Conservation (phyloP, 2,113 vertebrate species). For the Podilymbus podiceps region DNA sequence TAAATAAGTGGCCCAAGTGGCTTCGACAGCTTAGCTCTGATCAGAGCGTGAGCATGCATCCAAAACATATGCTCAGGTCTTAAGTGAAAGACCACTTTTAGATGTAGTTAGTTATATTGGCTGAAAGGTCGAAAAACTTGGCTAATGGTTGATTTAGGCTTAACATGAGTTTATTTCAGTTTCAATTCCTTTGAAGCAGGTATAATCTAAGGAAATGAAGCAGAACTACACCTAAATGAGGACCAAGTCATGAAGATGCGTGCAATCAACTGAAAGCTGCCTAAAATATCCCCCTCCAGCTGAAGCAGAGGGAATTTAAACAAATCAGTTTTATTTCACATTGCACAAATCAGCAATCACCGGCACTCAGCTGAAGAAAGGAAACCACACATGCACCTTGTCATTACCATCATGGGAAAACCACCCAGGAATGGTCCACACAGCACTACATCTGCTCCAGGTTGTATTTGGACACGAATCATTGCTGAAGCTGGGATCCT, state of each 20-base stretch:
- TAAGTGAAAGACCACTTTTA: not conserved
- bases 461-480: not conserved
- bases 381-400: not conserved
- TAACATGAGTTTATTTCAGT: not conserved
- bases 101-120: not conserved
- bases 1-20: not conserved
- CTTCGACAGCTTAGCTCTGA: not conserved
- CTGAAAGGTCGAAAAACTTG: not conserved
- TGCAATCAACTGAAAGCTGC: not conserved
- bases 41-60: not conserved
- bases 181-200: not conserved
- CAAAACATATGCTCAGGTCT: not conserved
- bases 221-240: conserved; percentile 15
- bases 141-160: not conserved
- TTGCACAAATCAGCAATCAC: not conserved
- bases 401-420: not conserved
- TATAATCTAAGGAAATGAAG: conserved; percentile 47
- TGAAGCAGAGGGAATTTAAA: not conserved
- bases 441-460: not conserved
- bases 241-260: not conserved
- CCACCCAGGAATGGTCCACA: not conserved
- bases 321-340: not conserved
- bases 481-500: not conserved
- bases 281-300: not conserved
- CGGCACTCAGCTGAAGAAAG: not conserved